Evolutionary conservation across 1,140 invertebrate species (phyloP), one percentile per base, ranked within the genome.

Genomic region (Drosophila parvula): DNA sequence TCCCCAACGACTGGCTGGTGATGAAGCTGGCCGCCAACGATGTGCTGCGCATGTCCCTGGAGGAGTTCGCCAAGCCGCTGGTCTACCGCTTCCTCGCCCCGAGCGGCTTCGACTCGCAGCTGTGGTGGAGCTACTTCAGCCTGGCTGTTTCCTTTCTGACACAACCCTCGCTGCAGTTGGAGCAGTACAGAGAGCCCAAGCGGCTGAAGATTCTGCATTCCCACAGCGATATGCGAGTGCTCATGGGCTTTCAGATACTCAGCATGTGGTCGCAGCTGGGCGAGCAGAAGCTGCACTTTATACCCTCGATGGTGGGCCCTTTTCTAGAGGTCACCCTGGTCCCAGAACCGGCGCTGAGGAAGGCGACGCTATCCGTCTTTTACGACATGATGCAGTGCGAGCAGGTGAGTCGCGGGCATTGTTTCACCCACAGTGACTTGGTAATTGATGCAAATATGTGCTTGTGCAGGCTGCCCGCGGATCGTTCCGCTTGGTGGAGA

Each of bases 301-400:
- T 99, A 82, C 97, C 97, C 1, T 95, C 96, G 2, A 96, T 99
- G 94, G 98, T 99, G 9, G 97, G 98, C 4, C 97, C 97, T 0
- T 96, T 99, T 81, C 93, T 99, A 12, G 98, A 99, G 93, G 97
- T 99, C 8, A 98, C 98, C 0, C 92, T 99, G 18, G 97, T 99
- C 18, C 97, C 97, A 0, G 97, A 98, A 90, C 94, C 94, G 63
- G 96, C 97, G 79, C 91, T 99, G 16, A 93, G 98, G 7, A 97
- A 98, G 86, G 97, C 97, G 0, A 99, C 98, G 0, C 93, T 99
- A 16, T 96, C 97, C 10, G 98, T 99, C 32, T 98, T 99, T 82
- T 99, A 98, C 89, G 98, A 99, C 88, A 98, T 99, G 95, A 98
- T 99, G 96, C 96, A 98, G 74, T 97, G 96, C 89, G 98, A 99